Evolutionary conservation across 1,140 invertebrate genomes (phyloP), one percentile per base, ranked within the genome.

Genomic region (Macrobrachium rosenbergii): DNA sequence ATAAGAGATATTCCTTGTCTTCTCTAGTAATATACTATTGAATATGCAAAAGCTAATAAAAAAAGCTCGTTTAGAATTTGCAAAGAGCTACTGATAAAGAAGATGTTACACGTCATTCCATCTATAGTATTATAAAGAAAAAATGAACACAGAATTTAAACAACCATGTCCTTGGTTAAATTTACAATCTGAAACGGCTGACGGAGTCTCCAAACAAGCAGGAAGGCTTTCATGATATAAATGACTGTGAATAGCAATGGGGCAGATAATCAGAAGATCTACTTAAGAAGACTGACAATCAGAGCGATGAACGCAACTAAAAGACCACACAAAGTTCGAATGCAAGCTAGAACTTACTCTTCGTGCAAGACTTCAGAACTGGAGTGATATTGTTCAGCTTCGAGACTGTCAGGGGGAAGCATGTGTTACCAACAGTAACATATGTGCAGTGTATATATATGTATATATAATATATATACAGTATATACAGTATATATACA

Each of bases 311-410:
- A 62, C n/a, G 67, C 78, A 81, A 81, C 78, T 81, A 81, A 81
- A 67, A 63, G 59, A 81, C 78, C 63, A 37, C 63, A 37, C 28
- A 64, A 67, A 28, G 63, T 81, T 62, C 59, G 67, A 81, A 64
- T 21, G 58, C 28, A 21, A 28, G 28, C 60, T 60, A 67, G 14
- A 37, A 81, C 78, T 81, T 81, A 81, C 78, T 81, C 60, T 81
- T 81, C 67, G 78, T 81, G 78, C 78, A 81, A 81, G 37, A 81
- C 62, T 17, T 81, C 78, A 64, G 78, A 60, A 81, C 78, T 81
- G 60, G 78, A 81, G 23, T 81, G 78, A 81, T 28, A 81, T 64
- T 81, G 78, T 45, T 81, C 78, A 43, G 63, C 78, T 37, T 81
- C 78, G 67, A 63, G 78, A 81, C 78, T 81, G 78, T 67, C 78